Percentiles rank a stretch among this genome's conserved stretches.
Evolutionary conservation across 2,888 invertebrate genomes (phyloP).

Genomic region (Maniola hyperantus): DNA sequence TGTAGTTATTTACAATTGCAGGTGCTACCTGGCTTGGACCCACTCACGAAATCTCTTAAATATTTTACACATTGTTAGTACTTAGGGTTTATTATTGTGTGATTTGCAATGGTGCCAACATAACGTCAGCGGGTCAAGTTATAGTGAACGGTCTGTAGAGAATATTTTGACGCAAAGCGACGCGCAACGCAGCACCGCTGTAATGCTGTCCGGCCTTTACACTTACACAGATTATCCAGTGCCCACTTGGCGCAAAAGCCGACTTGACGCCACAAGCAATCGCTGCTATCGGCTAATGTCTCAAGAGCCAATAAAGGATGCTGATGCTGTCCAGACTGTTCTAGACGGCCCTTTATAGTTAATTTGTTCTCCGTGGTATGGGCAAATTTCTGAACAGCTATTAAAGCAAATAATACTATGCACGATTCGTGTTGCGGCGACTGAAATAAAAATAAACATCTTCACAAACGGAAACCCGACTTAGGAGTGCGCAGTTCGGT

Average conservation of each 20-base stretch:
- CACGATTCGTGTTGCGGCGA: conserved; percentile 83
- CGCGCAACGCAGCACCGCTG: too few species aligned
- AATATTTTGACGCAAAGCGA: too few species aligned
- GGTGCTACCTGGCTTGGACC: too few species aligned
- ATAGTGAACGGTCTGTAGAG: too few species aligned
- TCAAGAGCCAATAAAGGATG: conserved; percentile 89
- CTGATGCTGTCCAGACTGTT: conserved; percentile 71
- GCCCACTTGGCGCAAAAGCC: conserved; percentile 97
- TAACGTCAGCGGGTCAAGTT: too few species aligned
- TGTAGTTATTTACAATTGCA: too few species aligned
- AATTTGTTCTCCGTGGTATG: conserved; percentile 95
- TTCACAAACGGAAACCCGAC: background rate
- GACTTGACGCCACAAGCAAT: conserved; percentile 90
- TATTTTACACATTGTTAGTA: too few species aligned
- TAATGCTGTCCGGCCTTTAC: too few species aligned
- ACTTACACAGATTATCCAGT: conserved; percentile 91
- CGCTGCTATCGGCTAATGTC: conserved; percentile 82
- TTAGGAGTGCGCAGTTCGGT: too few species aligned
- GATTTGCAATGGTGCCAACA: too few species aligned
- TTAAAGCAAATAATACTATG: conserved; percentile 92
- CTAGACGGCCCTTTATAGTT: conserved; percentile 87
- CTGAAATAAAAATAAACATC: conserved; percentile 43
- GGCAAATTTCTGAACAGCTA: conserved; percentile 96
- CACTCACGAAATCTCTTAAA: too few species aligned
- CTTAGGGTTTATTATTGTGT: too few species aligned